Evolutionary conservation across 2,113 vertebrate species (phyloP).

Genomic region (Thunnus thynnus): DNA sequence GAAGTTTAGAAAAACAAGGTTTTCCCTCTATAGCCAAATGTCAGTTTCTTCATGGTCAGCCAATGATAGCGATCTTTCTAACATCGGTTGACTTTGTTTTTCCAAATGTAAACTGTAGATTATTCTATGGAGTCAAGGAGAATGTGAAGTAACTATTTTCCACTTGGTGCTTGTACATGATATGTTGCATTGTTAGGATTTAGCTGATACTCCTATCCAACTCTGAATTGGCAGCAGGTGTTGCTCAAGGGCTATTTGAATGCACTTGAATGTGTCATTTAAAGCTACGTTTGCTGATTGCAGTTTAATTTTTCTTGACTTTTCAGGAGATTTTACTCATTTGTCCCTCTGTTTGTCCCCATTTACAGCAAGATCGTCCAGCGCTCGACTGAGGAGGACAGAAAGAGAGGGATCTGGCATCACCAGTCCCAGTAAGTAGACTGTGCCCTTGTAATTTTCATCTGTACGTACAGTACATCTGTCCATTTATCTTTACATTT

Average conservation of each 20-base stretch:
- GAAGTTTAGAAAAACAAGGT: neutral
- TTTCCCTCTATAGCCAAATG: neutral
- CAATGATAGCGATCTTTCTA: conserved; percentile 29
- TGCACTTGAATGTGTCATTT: neutral
- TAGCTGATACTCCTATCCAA: neutral
- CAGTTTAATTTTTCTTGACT: too few species aligned
- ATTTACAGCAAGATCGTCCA: conserved; percentile 74
- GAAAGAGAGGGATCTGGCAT: conserved; percentile 75
- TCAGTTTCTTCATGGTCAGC: conserved; percentile 17
- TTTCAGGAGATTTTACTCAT: too few species aligned
- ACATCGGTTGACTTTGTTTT: conserved; percentile 49
- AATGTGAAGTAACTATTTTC: conserved; percentile 42
- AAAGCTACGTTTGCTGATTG: neutral
- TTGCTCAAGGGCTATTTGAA: neutral
- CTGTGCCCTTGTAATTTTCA: neutral
- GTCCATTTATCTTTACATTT: neutral
- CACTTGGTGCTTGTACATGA: conserved; percentile 1
- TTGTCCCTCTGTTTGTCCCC: neutral
- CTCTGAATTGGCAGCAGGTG: conserved; percentile 10
- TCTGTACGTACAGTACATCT: neutral
- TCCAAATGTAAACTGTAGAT: conserved; percentile 27
- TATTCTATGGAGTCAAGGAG: conserved; percentile 11
- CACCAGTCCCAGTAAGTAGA: conserved; percentile 81
- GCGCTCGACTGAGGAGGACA: conserved; percentile 74
- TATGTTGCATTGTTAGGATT: neutral